Base-by-base conservation (phyloP, 2,888 invertebrate species). In the Pimpla rufipes region DNA sequence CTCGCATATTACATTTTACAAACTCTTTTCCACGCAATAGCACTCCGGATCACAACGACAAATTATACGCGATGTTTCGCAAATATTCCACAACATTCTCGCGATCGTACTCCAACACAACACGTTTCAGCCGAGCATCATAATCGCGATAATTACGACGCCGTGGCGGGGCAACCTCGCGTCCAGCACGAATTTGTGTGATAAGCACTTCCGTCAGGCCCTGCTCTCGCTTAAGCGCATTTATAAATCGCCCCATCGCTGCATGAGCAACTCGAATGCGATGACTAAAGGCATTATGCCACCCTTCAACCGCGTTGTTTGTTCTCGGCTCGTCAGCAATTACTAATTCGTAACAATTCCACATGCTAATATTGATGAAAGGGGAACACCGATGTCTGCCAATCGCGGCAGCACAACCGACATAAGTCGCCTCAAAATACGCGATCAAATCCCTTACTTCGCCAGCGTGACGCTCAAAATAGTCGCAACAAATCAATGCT, bases 281-380 rank as follows among this genome's bases (percentile, higher is more conserved):
- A 8, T 52, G 52, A 52, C 37, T 70, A 11, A 70, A 70, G 11
- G 52, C 50, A 67, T 67, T 45, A 66, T 66, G 66, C 66, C 66
- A 66, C 18, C 45, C 66, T 42, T 66, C 66, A 6, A 66, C 66
- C 18, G 50, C 35, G 47, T 68, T 68, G 16, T 68, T 68, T 2
- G 50, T 68, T 16, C 67, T 45, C 4, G 50, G 47, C 47, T 35
- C 7, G 47, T 50, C 67, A 13, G 21, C 6, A 5, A 50, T 5
- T 13, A 70, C 70, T 2, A 11, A 10, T 3, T 0, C 2, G 21
- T 70, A 70, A 21, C 55, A 70, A 21, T 70, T 55, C 70, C 70
- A 70, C 52, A 70, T 37, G 37, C 5, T 6, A 37, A 37, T 37
- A 45, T 29, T n/a, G n/a, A n/a, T n/a, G n/a, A n/a, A n/a, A n/a